Evolutionary conservation across 2,797 vertebrate species (phyloP), one percentile per base, ranked within the genome.

Genomic region (Amblyraja radiata): DNA sequence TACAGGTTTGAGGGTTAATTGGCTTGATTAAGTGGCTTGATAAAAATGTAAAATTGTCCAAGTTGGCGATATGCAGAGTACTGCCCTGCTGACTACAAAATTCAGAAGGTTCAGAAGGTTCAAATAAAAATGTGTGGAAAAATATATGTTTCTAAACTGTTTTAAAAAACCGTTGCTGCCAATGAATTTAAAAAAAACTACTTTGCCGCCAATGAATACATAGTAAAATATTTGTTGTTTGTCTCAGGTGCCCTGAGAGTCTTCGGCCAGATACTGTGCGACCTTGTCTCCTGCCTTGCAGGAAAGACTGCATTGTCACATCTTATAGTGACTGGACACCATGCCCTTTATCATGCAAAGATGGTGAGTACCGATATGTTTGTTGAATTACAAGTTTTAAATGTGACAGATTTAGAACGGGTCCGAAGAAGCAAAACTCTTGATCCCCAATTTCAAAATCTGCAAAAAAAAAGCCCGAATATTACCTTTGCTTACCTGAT

Each of bases 301-400:
- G 98, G 95, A 99, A 97, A 93, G 98, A 99, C 95, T 99, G 99
- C 61, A 97, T 98, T 21, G 95, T 98, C 93, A 99, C 98, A 0
- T 97, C 98, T 0, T 99, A 97, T 94, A 98, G 99, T 93, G 97
- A 99, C 94, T 99, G 99, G 99, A 98, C 98, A 0, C 18, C 93
- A 0, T 99, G 99, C 94, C 97, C 97, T 14, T 96, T 96, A 28
- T 96, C 96, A 0, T 99, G 99, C 94, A 97, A 97, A 93, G 96
- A 97, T 97, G 98, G 99, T 99, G 39, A 84, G 54, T 79, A 79
- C 8, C 73, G n/a, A 25, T 18, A 28, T 14, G 80, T 63, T 77
- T 84, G 74, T n/a, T 65, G 74, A 25, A 93, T 58, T 39, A 74
- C 23, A 68, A 63, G n/a, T 71, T 25, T 39, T 63, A 14, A 36